Evolutionary conservation across 2,888 invertebrate genomes (phyloP), one percentile per base, ranked within the genome.

Genomic region (Mesorhabditis sp.): DNA sequence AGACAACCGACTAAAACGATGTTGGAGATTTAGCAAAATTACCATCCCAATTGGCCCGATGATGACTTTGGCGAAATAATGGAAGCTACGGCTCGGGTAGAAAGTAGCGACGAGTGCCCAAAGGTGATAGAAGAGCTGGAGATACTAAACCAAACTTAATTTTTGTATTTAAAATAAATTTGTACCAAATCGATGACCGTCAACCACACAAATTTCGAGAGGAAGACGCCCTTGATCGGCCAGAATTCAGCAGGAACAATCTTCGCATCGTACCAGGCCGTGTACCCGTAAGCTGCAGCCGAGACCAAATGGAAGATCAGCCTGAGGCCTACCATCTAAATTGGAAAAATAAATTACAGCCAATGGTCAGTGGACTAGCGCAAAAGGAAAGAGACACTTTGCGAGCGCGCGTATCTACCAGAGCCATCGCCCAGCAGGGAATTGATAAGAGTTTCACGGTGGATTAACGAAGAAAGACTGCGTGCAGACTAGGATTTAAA

Each of bases 151-250:
- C 7, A n/a, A 50, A 10, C 4, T n/a, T 4, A 41, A 43, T 5
- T 68, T 72, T 67, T 58, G 28, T 67, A n/a, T 13, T 44, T 68
- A 68, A 44, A 68, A 7, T 13, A 71, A 13, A 45, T 42, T 43
- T 67, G 62, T 15, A 83, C 83, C 71, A 83, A 71, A 70, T 81
- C 79, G 66, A 83, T 74, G 72, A 83, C 74, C 5, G 84, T 84
- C 28, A 84, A 75, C 84, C 84, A 84, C 15, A 80, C 83, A 65
- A 83, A 78, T 68, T 80, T 75, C 6, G 82, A 82, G 66, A 79
- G 71, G 62, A 74, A 78, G 6, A 76, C 72, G 45, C 73, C 72
- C 3, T 76, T 76, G 45, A 83, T 76, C n/a, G 80, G 81, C 5
- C 79, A 69, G 7, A 72, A 62, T 13, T 72, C 41, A 41, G 69